These are phyloP conservation scores for Drosophila macrospina DNA, from an alignment of 2,888 invertebrate genomes.

Conservation along the genomic window DNA sequence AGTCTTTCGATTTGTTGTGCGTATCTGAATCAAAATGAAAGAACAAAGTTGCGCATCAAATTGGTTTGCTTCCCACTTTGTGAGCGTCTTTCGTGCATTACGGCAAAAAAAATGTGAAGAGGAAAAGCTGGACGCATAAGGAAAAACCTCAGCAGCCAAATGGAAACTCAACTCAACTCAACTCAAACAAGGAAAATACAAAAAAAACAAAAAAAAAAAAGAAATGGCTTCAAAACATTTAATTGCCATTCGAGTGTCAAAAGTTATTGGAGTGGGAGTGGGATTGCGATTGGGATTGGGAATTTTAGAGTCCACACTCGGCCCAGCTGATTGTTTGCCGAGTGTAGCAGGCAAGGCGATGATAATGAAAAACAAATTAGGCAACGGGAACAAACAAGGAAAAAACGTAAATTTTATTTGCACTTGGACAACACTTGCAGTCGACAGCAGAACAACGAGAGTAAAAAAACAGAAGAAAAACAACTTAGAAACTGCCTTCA, in stretches of 20 bases:
- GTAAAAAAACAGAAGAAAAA: slow-evolving; percentile 24
- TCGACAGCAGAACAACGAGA: slow-evolving; percentile 55
- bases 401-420: slow-evolving; percentile 55
- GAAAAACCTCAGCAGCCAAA: slow-evolving; percentile 17
- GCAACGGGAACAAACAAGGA: slow-evolving; percentile 54
- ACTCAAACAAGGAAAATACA: slow-evolving; percentile 26
- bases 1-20: slow-evolving; percentile 44
- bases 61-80: slow-evolving; percentile 38
- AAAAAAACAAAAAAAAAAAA: neutral
- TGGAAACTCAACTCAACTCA: slow-evolving; percentile 28
- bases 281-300: too few species aligned
- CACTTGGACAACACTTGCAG: slow-evolving; percentile 72
- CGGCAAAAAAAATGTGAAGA: slow-evolving; percentile 36
- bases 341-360: slow-evolving; percentile 35
- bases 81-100: slow-evolving; percentile 55
- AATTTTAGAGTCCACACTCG: slow-evolving; percentile 17
- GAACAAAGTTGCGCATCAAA: slow-evolving; percentile 43
- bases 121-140: slow-evolving; percentile 28
- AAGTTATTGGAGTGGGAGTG: slow-evolving; percentile 45
- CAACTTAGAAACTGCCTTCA: slow-evolving; percentile 38
- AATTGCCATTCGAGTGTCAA: slow-evolving; percentile 78
- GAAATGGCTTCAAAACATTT: slow-evolving; percentile 76
- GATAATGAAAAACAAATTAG: slow-evolving; percentile 77
- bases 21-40: slow-evolving; percentile 31
- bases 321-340: slow-evolving; percentile 31